Evolutionary conservation across 2,888 invertebrate species (phyloP).

Genomic region (Resseliella maxima): DNA sequence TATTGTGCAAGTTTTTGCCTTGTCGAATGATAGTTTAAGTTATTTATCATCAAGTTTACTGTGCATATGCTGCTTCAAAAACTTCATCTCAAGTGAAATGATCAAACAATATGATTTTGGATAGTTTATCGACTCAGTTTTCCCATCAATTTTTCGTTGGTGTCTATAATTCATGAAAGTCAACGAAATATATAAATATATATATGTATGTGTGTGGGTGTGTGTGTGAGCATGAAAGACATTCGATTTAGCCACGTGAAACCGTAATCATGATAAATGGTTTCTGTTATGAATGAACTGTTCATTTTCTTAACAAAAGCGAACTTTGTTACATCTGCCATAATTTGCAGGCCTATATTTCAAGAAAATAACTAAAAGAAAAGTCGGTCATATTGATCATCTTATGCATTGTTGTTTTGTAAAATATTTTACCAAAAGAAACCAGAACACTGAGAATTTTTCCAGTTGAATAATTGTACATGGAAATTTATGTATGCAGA

Average conservation of each 20-base stretch:
- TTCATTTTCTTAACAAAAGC: too few species aligned
- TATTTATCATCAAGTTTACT: conserved; percentile 32
- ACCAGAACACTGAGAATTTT: conserved; percentile 16
- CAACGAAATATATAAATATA: neutral
- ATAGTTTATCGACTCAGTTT: neutral
- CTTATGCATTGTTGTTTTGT: neutral
- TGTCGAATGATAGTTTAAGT: neutral
- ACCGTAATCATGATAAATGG: neutral
- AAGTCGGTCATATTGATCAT: neutral
- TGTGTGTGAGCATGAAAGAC: neutral
- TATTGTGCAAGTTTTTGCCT: neutral
- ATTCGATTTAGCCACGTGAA: neutral
- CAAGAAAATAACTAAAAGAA: too few species aligned
- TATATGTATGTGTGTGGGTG: too few species aligned
- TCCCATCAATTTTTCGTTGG: neutral
- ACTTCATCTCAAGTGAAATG: neutral
- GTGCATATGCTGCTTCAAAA: neutral
- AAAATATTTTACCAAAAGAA: neutral
- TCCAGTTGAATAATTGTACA: conserved; percentile 10
- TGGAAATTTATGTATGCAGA: neutral
- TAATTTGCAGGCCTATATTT: neutral
- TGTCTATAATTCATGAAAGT: neutral
- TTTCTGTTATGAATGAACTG: too few species aligned
- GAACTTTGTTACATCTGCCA: neutral
- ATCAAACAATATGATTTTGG: neutral